These are phyloP conservation scores for Lumbricus terrestris DNA, from an alignment of 2,888 invertebrate genomes.

Conservation along the genomic window DNA sequence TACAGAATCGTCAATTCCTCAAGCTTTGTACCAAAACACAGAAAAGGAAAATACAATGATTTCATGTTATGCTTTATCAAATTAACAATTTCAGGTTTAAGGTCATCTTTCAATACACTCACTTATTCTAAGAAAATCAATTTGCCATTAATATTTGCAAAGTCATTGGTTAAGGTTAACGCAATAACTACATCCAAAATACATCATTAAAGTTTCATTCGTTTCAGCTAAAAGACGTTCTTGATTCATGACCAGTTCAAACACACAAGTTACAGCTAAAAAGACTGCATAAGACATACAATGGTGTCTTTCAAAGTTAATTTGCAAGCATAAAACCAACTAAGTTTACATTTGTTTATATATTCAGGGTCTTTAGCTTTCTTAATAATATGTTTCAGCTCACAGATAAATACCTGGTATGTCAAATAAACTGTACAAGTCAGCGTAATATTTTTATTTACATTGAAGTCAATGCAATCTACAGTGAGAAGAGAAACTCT, in stretches of 20 bases:
- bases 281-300: too few relatives aligned
- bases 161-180: not conserved
- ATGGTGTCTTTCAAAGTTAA: too few relatives aligned
- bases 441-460: not conserved
- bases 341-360: too few relatives aligned
- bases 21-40: slow-evolving; percentile 46
- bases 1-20: slow-evolving; percentile 78
- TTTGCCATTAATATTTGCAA: not conserved
- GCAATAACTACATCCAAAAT: not conserved
- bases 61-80: not conserved
- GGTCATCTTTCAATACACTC: not conserved
- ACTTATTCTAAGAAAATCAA: not conserved
- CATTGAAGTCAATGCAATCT: too few relatives aligned
- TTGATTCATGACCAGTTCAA: too few relatives aligned
- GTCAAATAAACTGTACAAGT: too few relatives aligned
- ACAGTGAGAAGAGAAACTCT: not conserved
- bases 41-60: not conserved
- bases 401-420: too few relatives aligned
- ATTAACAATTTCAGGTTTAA: not conserved
- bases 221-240: not conserved
- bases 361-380: too few relatives aligned
- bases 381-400: too few relatives aligned
- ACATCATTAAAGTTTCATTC: not conserved
- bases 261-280: too few relatives aligned
- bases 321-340: too few relatives aligned